These are phyloP conservation scores for Mohoua ochrocephala DNA, from an alignment of 2,113 vertebrate genomes.

Conservation along the genomic window DNA sequence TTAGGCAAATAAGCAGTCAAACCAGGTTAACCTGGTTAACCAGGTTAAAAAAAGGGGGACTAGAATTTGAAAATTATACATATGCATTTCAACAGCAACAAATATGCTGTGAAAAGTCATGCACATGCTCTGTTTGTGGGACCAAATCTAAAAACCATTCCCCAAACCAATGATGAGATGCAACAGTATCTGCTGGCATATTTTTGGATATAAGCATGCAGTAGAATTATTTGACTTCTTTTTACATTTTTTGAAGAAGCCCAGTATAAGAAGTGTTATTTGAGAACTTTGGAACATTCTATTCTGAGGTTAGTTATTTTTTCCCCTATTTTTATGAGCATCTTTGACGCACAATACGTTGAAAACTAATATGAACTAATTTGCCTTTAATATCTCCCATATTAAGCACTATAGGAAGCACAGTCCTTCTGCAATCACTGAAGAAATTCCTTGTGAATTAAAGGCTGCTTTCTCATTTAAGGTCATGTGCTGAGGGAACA, in stretches of 20 bases:
- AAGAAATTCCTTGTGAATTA: conserved; percentile 66
- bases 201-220: background rate
- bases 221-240: background rate
- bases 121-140: background rate
- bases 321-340: background rate
- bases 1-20: background rate
- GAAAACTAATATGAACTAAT: conserved; percentile 31
- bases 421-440: background rate
- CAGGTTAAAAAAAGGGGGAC: background rate
- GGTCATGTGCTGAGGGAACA: conserved; percentile 63
- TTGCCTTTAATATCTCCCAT: background rate
- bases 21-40: too few species aligned
- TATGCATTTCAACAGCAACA: background rate
- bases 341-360: background rate
- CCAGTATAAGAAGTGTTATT: background rate
- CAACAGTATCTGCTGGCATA: background rate
- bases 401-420: conserved; percentile 48
- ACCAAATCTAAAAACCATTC: background rate
- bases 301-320: background rate
- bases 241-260: background rate
- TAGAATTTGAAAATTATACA: background rate
- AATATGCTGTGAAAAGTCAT: background rate
- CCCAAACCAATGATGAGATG: background rate
- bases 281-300: background rate
- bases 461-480: conserved; percentile 66